Evolutionary conservation across 2,888 invertebrate species (phyloP).

Genomic region (Catocala sponsa): DNA sequence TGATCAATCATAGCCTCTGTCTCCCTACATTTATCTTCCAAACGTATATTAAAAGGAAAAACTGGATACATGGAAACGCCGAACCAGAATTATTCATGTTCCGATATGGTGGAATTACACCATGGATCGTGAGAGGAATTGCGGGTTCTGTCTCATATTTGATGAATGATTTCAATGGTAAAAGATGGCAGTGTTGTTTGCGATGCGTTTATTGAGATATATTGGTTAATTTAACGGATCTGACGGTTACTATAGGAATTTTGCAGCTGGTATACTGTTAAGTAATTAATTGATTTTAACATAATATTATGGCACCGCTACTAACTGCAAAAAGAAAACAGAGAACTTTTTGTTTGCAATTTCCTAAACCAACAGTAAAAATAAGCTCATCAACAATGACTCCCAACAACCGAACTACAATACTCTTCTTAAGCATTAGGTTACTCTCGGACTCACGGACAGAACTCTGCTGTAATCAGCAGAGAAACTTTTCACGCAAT

Average conservation of each 20-base stretch:
- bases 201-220: too few relatives aligned
- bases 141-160: conserved; percentile 24
- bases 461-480: too few relatives aligned
- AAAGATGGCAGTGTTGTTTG: neutral
- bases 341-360: too few relatives aligned
- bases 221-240: neutral
- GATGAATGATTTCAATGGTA: conserved; percentile 1
- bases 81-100: conserved; percentile 72
- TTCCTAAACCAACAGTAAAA: too few relatives aligned
- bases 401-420: too few relatives aligned
- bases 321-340: too few relatives aligned
- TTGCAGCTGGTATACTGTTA: neutral
- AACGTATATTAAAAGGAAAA: conserved; percentile 80
- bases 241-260: neutral
- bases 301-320: too few relatives aligned
- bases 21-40: conserved; percentile 80
- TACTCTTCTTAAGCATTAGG: too few relatives aligned
- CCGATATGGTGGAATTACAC: conserved; percentile 27
- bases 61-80: conserved; percentile 55
- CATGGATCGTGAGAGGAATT: conserved; percentile 8
- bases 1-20: conserved; percentile 79
- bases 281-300: neutral
- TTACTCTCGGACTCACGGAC: too few relatives aligned
- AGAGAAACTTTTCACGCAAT: too few relatives aligned
- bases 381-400: too few relatives aligned